Evolutionary conservation across 1,140 invertebrate species (phyloP), one percentile per base, ranked within the genome.

Genomic region (Paracyclopina nana): DNA sequence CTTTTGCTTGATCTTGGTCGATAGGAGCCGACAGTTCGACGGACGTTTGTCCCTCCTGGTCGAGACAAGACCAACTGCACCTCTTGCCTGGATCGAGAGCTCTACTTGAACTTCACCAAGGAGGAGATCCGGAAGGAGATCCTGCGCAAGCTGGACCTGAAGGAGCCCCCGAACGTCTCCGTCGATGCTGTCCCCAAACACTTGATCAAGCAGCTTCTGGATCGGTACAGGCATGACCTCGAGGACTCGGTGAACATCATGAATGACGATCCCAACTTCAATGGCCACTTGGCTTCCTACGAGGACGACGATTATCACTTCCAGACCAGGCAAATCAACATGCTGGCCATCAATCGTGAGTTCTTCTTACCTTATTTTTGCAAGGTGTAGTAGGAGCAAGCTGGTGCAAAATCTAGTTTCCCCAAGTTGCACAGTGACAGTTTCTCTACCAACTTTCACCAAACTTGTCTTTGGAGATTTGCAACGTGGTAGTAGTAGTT

Each of bases 1-100:
- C n/a, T n/a, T n/a, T n/a, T n/a, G n/a, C n/a, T n/a, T n/a, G n/a
- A n/a, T n/a, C n/a, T n/a, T n/a, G n/a, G n/a, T n/a, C n/a, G n/a
- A n/a, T n/a, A n/a, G n/a, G n/a, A n/a, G n/a, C n/a, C n/a, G n/a
- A n/a, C n/a, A n/a, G n/a, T n/a, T n/a, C n/a, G n/a, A n/a, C n/a
- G n/a, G n/a, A n/a, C n/a, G n/a, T n/a, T n/a, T n/a, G n/a, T n/a
- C n/a, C n/a, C n/a, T n/a, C n/a, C n/a, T 4, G 34, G 34, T 2
- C n/a, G 34, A 38, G 34, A 20, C 2, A 2, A 20, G 9, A 38
- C 14, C 5, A 38, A 38, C 8, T 38, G 34, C 34, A 16, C 34
- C n/a, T 38, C 34, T 38, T 38, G 34, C 20, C n/a, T 38, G 34
- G 34, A 38, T 20, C 34, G 34, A 38, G 34, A 38, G 34, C 8